Base-by-base conservation (phyloP, 2,888 invertebrate species). In the Xanthorhoe designata region DNA sequence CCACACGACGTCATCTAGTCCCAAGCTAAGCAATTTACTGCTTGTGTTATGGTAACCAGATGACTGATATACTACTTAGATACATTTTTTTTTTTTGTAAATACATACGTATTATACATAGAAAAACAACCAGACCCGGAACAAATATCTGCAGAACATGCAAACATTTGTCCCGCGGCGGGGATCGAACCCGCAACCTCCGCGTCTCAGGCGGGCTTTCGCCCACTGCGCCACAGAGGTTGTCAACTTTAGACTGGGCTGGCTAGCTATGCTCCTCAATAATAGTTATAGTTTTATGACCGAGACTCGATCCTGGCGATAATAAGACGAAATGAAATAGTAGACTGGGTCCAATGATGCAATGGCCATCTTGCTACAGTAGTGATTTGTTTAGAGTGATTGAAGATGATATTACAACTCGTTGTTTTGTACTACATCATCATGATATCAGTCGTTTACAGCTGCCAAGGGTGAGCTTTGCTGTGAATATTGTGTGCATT, bases 251-350 rank as follows among this genome's bases (percentile, higher is more conserved):
- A 0, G 29, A 64, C 17, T 68, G 61, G 7, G 19, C 71, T 58
- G 4, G 24, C n/a, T n/a, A 61, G 68, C 68, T 68, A 51, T 61
- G 57, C 18, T 15, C 47, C 15, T 47, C 47, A 50, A 35, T 49
- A 17, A 47, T 61, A 32, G 55, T 54, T 57, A 61, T 51, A 15
- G 59, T 62, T 89, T 88, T 88, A 89, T 85, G 83, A 81, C 81
- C 75, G 75, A 79, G 78, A 79, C 78, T 66, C 77, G 74, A 77
- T 79, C 70, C 74, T 71, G 73, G 77, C 75, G 77, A 78, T 76
- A 68, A 78, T 76, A 78, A 79, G 81, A 79, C 74, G 73, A 79
- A 71, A 75, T 82, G 84, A 83, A 83, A 84, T 79, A 78, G 78
- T 79, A 83, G 78, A 74, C 70, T 61, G 71, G 63, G 65, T 67